These are phyloP conservation scores for Macrosiphum euphorbiae DNA, from an alignment of 2,888 invertebrate species.

Conservation along the genomic window DNA sequence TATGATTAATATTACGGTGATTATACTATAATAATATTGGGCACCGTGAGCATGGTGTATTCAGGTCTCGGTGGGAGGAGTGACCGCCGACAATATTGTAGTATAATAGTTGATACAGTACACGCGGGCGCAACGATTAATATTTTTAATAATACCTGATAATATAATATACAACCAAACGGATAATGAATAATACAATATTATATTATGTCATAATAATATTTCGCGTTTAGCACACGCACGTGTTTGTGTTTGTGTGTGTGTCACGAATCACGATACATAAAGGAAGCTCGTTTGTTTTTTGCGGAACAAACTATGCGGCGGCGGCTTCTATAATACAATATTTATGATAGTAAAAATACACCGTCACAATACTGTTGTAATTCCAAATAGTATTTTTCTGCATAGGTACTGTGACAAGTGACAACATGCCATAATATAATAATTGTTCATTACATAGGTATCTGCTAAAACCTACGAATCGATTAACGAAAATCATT, in stretches of 20 bases:
- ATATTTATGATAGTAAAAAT: not conserved
- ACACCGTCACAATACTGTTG: not conserved
- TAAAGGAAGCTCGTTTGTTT: not conserved
- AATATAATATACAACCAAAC: not conserved
- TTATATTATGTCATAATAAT: not conserved
- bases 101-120: not conserved
- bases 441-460: not conserved
- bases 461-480: not conserved
- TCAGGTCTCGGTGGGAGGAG: not conserved
- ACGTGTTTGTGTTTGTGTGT: not conserved
- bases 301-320: not conserved
- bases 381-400: not conserved
- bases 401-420: not conserved
- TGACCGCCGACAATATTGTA: not conserved
- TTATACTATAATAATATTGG: not conserved
- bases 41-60: not conserved
- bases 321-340: not conserved
- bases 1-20: not conserved
- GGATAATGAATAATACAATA: not conserved
- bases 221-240: not conserved
- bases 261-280: not conserved
- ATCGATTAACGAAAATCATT: slow-evolving; percentile 19
- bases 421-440: not conserved
- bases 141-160: slow-evolving; percentile 2
- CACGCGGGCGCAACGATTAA: not conserved